These are phyloP conservation scores for Volucella bombylans DNA, from an alignment of 2,888 invertebrate species.

Conservation along the genomic window DNA sequence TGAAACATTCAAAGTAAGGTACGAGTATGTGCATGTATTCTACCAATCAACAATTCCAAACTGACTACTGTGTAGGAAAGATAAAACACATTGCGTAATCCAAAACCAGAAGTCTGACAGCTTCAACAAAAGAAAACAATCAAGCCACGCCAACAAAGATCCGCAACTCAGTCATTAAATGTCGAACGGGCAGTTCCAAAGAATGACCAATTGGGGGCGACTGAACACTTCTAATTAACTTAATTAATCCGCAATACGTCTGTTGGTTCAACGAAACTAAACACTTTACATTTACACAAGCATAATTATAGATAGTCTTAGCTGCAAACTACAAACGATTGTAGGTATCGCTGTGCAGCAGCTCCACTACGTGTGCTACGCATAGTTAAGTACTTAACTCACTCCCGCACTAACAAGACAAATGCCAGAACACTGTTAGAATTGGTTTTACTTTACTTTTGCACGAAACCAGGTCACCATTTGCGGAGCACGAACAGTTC, in stretches of 20 bases:
- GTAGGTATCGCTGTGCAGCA: constrained; percentile 13
- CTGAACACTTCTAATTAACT: constrained; percentile 60
- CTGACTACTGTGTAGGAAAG: constrained; percentile 6
- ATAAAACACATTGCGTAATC: constrained; percentile 48
- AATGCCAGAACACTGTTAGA: constrained; percentile 21
- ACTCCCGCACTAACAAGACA: constrained; percentile 43
- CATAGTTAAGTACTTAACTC: constrained; percentile 42
- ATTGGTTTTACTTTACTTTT: constrained; percentile 46
- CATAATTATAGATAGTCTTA: constrained; percentile 38
- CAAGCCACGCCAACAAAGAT: constrained; percentile 4
- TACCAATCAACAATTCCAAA: constrained; percentile 21
- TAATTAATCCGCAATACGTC: constrained; percentile 52
- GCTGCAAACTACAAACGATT: background rate
- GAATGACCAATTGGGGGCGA: constrained; percentile 35
- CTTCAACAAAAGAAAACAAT: background rate
- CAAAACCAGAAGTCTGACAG: constrained; percentile 16
- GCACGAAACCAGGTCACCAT: constrained; percentile 57
- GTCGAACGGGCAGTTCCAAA: constrained; percentile 7
- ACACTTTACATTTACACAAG: constrained; percentile 31
- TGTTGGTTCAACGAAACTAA: constrained; percentile 19
- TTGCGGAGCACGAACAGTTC: constrained; percentile 9
- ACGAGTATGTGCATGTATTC: constrained; percentile 36
- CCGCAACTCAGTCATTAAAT: constrained; percentile 57
- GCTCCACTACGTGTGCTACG: constrained; percentile 34
- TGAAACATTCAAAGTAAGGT: constrained; percentile 2